phyloP scores from a whole-genome alignment of 2,797 vertebrate genomes.

The Pipistrellus nathusii region DNA sequence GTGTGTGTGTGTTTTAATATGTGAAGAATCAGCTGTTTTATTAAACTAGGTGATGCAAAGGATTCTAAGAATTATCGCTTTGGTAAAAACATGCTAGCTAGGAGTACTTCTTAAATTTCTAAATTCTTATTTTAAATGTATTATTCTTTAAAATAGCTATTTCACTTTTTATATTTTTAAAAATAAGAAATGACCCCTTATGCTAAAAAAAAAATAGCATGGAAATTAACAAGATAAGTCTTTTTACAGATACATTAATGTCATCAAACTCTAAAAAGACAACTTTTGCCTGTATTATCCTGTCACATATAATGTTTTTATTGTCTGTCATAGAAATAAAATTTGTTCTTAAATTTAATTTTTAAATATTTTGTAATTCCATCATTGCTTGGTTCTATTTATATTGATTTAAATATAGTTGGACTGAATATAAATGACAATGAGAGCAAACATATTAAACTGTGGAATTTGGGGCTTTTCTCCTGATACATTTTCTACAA shows the following conservation, averaged over 20 bases:
- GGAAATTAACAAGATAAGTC: background rate
- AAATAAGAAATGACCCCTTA: background rate
- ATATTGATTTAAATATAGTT: conserved; percentile 15
- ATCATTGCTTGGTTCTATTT: background rate
- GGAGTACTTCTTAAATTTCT: conserved; percentile 24
- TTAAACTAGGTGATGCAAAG: background rate
- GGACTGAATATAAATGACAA: background rate
- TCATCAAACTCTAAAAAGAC: conserved; percentile 13
- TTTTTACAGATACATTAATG: background rate
- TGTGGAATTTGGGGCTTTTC: background rate
- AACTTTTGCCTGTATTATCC: background rate
- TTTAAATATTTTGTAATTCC: conserved; percentile 10
- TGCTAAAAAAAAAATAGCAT: background rate
- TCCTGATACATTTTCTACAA: background rate
- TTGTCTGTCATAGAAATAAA: background rate
- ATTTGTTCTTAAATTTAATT: background rate
- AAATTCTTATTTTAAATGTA: background rate
- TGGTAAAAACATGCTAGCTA: background rate
- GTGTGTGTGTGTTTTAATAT: background rate
- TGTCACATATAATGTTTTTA: background rate
- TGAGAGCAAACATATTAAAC: background rate
- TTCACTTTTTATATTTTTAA: conserved; percentile 10
- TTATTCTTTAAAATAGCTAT: background rate
- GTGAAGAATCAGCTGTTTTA: background rate
- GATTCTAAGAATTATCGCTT: background rate